phyloP scores from a whole-genome alignment of 2,113 vertebrate species.

The Neomonachus schauinslandi region DNA sequence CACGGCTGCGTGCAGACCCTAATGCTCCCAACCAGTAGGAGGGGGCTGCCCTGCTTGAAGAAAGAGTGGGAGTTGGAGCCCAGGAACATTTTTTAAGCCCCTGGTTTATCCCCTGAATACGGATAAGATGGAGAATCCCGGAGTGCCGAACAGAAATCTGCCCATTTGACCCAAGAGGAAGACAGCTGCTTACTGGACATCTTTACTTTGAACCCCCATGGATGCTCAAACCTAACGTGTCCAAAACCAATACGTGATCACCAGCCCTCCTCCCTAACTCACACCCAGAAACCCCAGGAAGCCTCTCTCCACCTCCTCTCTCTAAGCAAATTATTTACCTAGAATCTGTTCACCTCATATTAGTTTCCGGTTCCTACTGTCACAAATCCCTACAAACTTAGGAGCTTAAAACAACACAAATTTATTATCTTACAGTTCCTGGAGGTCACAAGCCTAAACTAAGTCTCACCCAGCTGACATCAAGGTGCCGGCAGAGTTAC shows the following conservation, averaged over 20 bases:
- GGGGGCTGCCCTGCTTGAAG: neutral
- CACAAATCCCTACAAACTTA: neutral
- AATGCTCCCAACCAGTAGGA: neutral
- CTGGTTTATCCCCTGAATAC: accelerated
- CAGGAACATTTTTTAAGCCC: neutral
- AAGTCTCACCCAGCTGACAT: neutral
- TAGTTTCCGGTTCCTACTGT: neutral
- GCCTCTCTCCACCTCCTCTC: neutral
- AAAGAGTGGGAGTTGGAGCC: neutral
- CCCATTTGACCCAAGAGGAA: neutral
- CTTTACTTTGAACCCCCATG: neutral
- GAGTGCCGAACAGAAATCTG: neutral
- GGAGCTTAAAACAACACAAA: neutral
- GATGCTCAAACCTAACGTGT: neutral
- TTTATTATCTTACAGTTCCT: neutral
- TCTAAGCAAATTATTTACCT: neutral
- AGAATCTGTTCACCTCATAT: neutral
- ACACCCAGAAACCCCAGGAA: neutral
- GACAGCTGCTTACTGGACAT: neutral
- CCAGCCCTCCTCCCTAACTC: neutral
- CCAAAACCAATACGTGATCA: neutral
- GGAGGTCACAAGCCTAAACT: neutral
- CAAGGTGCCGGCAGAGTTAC: neutral
- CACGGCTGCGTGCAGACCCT: neutral
- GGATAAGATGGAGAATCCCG: neutral